A percentile compares a stretch with the other conserved stretches of the same genome.
Evolutionary conservation across 2,888 invertebrate genomes (phyloP).

Genomic region (Hyposoter didymator): DNA sequence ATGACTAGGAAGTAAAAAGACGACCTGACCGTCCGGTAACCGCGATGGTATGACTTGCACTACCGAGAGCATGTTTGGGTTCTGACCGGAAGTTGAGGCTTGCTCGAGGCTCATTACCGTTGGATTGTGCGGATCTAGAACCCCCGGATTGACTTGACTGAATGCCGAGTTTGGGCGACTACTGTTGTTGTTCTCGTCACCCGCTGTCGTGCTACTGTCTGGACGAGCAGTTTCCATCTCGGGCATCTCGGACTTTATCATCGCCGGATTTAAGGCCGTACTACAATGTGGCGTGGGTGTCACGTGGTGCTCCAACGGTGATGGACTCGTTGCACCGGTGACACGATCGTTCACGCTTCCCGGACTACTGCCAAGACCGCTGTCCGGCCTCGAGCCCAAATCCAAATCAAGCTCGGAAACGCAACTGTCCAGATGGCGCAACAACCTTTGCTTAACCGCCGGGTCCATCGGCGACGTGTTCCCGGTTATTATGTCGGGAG

Average conservation of each 20-base stretch:
- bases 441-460: conserved; percentile 86
- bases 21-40: conserved; percentile 87
- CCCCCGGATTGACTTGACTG: conserved; percentile 76
- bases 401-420: conserved; percentile 87
- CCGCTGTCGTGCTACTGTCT: conserved; percentile 83
- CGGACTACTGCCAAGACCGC: conserved; percentile 82
- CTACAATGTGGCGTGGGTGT: conserved; percentile 84
- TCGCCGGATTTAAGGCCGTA: conserved; percentile 71
- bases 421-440: conserved; percentile 87
- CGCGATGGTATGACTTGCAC: conserved; percentile 86
- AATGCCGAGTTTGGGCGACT: conserved; percentile 81
- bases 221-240: conserved; percentile 80
- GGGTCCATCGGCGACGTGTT: conserved; percentile 86
- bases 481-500: conserved; percentile 87
- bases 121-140: conserved; percentile 75
- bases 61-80: conserved; percentile 83
- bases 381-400: conserved; percentile 84
- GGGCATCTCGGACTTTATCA: conserved; percentile 75
- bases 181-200: conserved; percentile 85
- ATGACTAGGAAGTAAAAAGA: conserved; percentile 87
- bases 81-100: conserved; percentile 78
- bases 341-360: conserved; percentile 82
- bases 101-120: conserved; percentile 73
- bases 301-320: conserved; percentile 78
- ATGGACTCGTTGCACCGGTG: conserved; percentile 79